Evolutionary conservation across 1,140 invertebrate species (phyloP).

Genomic region (Phortica variegata): DNA sequence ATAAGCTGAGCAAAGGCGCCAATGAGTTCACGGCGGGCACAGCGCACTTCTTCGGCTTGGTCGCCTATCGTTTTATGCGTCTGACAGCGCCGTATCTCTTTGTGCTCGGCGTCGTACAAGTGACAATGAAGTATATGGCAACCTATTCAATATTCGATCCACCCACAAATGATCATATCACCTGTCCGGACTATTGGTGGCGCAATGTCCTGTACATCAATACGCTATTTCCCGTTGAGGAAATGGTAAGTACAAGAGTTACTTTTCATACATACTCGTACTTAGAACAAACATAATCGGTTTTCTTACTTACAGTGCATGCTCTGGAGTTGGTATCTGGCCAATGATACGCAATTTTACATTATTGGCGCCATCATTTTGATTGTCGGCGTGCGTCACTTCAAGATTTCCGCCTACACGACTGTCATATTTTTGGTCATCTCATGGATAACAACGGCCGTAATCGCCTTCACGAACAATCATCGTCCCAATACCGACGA

Average conservation of each 20-base stretch:
- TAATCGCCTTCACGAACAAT: conserved; percentile 75
- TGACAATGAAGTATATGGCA: conserved; percentile 80
- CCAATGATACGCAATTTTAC: conserved; percentile 83
- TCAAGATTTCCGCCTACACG: conserved; percentile 68
- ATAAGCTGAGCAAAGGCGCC: conserved; percentile 70
- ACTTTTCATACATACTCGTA: neutral
- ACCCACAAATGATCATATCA: conserved; percentile 75
- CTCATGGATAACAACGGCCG: conserved; percentile 76
- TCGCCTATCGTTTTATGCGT: conserved; percentile 76
- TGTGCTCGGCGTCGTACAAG: conserved; percentile 74
- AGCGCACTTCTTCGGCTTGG: conserved; percentile 75
- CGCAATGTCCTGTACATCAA: conserved; percentile 82
- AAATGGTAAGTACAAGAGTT: conserved; percentile 77
- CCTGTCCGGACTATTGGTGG: conserved; percentile 85
- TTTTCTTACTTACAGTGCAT: conserved; percentile 68
- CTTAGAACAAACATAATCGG: neutral
- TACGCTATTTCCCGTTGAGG: conserved; percentile 78
- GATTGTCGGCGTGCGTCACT: conserved; percentile 72
- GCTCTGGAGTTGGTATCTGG: conserved; percentile 88
- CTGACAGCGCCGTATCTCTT: conserved; percentile 84
- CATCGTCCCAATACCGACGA: conserved; percentile 79
- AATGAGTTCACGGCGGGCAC: conserved; percentile 69
- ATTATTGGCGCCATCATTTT: conserved; percentile 75
- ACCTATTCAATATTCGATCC: conserved; percentile 80
- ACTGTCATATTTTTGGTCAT: conserved; percentile 69